Conservation (phyloP, 2,113 vertebrate genomes). For the Prunella fulvescens region DNA sequence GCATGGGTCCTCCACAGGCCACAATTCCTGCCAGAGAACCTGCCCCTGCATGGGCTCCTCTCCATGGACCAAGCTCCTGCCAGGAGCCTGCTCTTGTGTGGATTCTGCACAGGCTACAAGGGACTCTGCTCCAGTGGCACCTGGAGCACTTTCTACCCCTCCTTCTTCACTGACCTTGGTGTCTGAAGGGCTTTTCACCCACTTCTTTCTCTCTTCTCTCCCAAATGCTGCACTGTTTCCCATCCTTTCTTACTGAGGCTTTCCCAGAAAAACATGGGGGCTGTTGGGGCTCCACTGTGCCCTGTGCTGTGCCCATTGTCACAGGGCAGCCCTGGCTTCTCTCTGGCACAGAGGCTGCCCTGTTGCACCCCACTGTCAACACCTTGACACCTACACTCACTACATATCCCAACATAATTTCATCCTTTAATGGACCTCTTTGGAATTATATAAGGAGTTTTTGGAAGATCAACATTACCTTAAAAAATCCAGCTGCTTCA, state of each 20-base stretch:
- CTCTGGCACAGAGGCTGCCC: neutral
- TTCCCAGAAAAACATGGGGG: neutral
- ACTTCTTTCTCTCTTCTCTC: neutral
- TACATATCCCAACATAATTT: neutral
- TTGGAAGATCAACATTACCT: conserved; percentile 70
- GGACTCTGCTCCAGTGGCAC: accelerated
- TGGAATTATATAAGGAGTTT: neutral
- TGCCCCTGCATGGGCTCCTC: neutral
- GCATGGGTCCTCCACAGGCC: accelerated
- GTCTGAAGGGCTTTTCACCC: neutral
- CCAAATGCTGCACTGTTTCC: accelerated
- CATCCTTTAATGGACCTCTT: neutral
- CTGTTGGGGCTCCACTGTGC: neutral
- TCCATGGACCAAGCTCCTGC: neutral
- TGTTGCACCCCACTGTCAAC: neutral
- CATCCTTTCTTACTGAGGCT: neutral
- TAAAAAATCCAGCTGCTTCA: conserved; percentile 90
- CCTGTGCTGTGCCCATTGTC: neutral
- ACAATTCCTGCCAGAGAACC: neutral
- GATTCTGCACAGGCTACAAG: neutral
- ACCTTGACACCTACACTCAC: neutral
- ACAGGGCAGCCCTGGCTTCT: neutral
- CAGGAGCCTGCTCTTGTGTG: neutral
- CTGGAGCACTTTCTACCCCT: neutral
- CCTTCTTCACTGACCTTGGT: neutral